Conservation (phyloP, 2,888 invertebrate species). For the Thereva nobilitata region DNA sequence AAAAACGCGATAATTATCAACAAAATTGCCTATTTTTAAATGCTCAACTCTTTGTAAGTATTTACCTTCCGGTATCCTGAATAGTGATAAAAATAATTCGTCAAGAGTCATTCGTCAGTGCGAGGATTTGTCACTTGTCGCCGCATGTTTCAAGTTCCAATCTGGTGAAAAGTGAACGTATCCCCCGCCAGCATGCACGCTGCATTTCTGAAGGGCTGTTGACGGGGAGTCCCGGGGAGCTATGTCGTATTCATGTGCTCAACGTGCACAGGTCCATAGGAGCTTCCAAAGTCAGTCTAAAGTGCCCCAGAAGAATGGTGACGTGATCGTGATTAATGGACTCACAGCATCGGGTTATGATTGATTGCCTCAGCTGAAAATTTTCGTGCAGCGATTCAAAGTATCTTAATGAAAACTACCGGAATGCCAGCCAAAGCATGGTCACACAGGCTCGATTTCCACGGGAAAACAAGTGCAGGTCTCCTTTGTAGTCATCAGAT, state of each 20-base stretch:
- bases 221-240: not conserved
- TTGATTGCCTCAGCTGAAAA: slow-evolving; percentile 34
- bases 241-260: too few species aligned
- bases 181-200: not conserved
- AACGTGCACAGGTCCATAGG: not conserved
- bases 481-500: not conserved
- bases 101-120: slow-evolving; percentile 20
- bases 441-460: not conserved
- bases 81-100: slow-evolving; percentile 14
- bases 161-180: slow-evolving; percentile 19
- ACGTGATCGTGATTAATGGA: slow-evolving; percentile 39
- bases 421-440: not conserved
- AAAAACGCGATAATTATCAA: slow-evolving; percentile 13
- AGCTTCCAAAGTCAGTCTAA: slow-evolving; percentile 33
- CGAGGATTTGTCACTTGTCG: slow-evolving; percentile 30
- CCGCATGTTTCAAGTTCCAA: slow-evolving; percentile 19
- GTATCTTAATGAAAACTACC: slow-evolving; percentile 16
- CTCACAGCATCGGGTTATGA: slow-evolving; percentile 31
- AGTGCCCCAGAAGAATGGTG: slow-evolving; percentile 30
- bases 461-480: slow-evolving; percentile 16
- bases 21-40: slow-evolving; percentile 4
- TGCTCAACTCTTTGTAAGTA: slow-evolving; percentile 23
- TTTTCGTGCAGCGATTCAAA: slow-evolving; percentile 23
- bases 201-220: slow-evolving; percentile 9
- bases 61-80: slow-evolving; percentile 22